These are phyloP conservation scores for Euzetes globulus DNA, from an alignment of 2,888 invertebrate genomes.

Conservation along the genomic window DNA sequence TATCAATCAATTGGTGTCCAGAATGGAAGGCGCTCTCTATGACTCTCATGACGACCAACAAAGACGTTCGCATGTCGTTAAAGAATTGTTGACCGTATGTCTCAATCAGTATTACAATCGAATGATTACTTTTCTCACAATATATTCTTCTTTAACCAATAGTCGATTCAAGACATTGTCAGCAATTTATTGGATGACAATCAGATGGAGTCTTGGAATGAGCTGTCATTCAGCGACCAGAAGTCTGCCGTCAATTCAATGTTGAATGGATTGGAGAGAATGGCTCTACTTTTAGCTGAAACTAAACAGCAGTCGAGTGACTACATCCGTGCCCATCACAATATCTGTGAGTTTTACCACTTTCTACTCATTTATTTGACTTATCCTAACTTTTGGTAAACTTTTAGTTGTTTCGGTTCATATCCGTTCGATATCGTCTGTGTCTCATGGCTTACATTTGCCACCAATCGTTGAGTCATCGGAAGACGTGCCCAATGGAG, in stretches of 20 bases:
- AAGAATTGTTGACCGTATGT: constrained; percentile 44
- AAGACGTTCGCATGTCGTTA: constrained; percentile 40
- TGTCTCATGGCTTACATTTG: constrained; percentile 32
- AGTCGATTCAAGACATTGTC: constrained; percentile 35
- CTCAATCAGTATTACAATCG: not conserved
- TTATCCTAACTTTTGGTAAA: not conserved
- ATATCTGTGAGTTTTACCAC: constrained; percentile 34
- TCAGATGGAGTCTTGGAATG: constrained; percentile 34
- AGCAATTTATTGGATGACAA: constrained; percentile 36
- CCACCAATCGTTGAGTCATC: constrained; percentile 2
- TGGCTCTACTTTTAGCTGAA: constrained; percentile 32
- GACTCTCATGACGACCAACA: constrained; percentile 36
- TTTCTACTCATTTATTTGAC: not conserved
- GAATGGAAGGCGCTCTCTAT: constrained; percentile 36
- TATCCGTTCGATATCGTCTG: constrained; percentile 8
- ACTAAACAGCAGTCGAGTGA: constrained; percentile 34
- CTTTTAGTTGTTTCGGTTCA: constrained; percentile 36
- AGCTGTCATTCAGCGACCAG: constrained; percentile 30
- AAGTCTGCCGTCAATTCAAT: constrained; percentile 29
- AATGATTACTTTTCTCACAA: not conserved
- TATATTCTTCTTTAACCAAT: not conserved
- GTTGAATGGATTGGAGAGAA: constrained; percentile 33
- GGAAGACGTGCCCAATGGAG: not conserved
- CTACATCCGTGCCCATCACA: constrained; percentile 34
- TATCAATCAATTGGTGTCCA: constrained; percentile 41